These are phyloP conservation scores for Rhea pennata DNA, from an alignment of 2,113 vertebrate genomes.

Conservation along the genomic window DNA sequence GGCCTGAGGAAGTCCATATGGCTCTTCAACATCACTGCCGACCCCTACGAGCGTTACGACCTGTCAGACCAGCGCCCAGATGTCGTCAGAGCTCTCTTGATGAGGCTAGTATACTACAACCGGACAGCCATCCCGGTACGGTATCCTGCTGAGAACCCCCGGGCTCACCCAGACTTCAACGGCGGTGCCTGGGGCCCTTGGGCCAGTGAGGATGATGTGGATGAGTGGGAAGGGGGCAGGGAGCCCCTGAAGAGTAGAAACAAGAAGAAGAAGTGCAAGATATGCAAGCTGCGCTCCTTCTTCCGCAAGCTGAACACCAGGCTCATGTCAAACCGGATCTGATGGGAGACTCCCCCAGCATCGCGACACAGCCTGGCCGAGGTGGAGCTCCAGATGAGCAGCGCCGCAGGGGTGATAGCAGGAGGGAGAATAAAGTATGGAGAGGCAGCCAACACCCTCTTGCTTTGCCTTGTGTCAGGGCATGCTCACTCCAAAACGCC, in stretches of 20 bases:
- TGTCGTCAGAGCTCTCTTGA: conserved; percentile 87
- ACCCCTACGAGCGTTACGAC: conserved; percentile 92
- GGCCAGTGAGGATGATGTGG: conserved; percentile 87
- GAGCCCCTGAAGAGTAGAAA: conserved; percentile 75
- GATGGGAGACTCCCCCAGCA: conserved; percentile 17
- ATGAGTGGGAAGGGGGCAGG: conserved; percentile 73
- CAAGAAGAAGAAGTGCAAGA: conserved; percentile 87
- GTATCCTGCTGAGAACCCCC: conserved; percentile 91
- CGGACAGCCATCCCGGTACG: conserved; percentile 91
- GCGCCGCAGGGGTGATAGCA: accelerated
- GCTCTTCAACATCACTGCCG: conserved; percentile 95
- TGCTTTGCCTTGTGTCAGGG: not conserved
- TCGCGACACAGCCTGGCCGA: not conserved
- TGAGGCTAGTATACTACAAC: conserved; percentile 89
- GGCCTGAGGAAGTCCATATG: conserved; percentile 85
- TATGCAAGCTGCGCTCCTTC: conserved; percentile 88
- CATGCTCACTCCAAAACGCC: not conserved
- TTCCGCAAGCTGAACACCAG: conserved; percentile 92
- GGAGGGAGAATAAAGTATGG: accelerated
- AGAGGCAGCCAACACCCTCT: not conserved
- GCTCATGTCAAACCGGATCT: conserved; percentile 95
- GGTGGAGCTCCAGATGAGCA: not conserved
- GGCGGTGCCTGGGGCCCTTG: conserved; percentile 96
- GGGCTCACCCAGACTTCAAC: conserved; percentile 91
- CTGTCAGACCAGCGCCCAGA: conserved; percentile 87